These are phyloP conservation scores for Cheilosia soror DNA, from an alignment of 2,888 invertebrate species.

Conservation along the genomic window DNA sequence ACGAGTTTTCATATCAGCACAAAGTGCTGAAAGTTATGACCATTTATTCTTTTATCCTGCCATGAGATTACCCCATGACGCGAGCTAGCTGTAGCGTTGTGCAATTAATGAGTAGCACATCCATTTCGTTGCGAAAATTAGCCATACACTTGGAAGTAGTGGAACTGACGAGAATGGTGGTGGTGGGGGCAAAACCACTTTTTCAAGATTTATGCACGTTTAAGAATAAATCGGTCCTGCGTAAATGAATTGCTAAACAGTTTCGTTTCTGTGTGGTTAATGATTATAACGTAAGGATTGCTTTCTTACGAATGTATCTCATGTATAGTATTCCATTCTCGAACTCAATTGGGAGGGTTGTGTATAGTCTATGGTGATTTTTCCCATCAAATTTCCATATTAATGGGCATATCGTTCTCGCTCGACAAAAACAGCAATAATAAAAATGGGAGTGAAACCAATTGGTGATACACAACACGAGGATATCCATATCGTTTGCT, in stretches of 20 bases:
- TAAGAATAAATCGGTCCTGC: conserved; percentile 70
- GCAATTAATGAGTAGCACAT: conserved; percentile 75
- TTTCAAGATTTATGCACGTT: conserved; percentile 73
- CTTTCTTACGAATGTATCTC: conserved; percentile 47
- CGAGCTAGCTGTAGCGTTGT: conserved; percentile 45
- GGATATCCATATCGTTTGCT: conserved; percentile 46
- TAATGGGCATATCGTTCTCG: conserved; percentile 73
- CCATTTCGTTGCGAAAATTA: conserved; percentile 66
- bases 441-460: conserved; percentile 76
- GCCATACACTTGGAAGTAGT: conserved; percentile 27
- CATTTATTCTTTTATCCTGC: conserved; percentile 70
- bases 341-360: conserved; percentile 44
- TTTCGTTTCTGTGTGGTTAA: conserved; percentile 69
- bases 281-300: conserved; percentile 73
- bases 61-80: conserved; percentile 46
- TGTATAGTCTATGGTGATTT: conserved; percentile 63
- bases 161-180: neutral
- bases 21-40: conserved; percentile 72
- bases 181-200: conserved; percentile 62
- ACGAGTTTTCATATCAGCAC: conserved; percentile 12
- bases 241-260: conserved; percentile 73
- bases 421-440: conserved; percentile 57
- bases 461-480: conserved; percentile 59
- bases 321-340: neutral
- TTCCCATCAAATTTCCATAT: conserved; percentile 76